A percentile compares a stretch with the other conserved stretches of the same genome.
These are phyloP conservation scores for Vannuccia rotundouncinata DNA, from an alignment of 2,888 invertebrate species.

Conservation along the genomic window DNA sequence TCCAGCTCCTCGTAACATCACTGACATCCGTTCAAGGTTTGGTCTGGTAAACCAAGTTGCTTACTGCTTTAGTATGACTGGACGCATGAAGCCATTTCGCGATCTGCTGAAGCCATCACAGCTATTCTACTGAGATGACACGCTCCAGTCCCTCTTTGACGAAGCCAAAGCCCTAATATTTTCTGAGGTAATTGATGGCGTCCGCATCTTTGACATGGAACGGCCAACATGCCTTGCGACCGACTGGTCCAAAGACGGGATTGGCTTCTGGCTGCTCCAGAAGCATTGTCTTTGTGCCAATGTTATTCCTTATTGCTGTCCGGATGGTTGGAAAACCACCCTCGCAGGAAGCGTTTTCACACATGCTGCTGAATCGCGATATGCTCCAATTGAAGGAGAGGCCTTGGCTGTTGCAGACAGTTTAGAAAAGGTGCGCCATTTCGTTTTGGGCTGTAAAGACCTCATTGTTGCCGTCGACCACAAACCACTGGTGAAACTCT, in stretches of 20 bases:
- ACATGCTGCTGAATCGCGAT: slow-evolving; percentile 13
- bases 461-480: slow-evolving; percentile 40
- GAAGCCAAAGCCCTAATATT: slow-evolving; percentile 40
- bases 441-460: slow-evolving; percentile 39
- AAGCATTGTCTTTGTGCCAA: slow-evolving; percentile 11
- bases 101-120: slow-evolving; percentile 39
- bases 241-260: slow-evolving; percentile 28
- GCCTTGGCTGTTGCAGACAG: slow-evolving; percentile 38
- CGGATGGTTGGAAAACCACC: slow-evolving; percentile 17
- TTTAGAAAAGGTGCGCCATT: slow-evolving; percentile 38
- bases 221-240: slow-evolving; percentile 29
- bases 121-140: slow-evolving; percentile 39
- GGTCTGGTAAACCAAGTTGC: slow-evolving; percentile 40
- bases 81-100: slow-evolving; percentile 41
- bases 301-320: slow-evolving; percentile 40
- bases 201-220: slow-evolving; percentile 23
- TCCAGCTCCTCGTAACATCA: slow-evolving; percentile 21
- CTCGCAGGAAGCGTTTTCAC: slow-evolving; percentile 32
- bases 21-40: slow-evolving; percentile 42
- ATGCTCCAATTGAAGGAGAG: slow-evolving; percentile 28
- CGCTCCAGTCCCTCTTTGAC: slow-evolving; percentile 39
- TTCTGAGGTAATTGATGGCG: neutral
- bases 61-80: slow-evolving; percentile 42
- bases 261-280: slow-evolving; percentile 30
- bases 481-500: slow-evolving; percentile 40